A percentile compares a stretch with the other conserved stretches of the same genome.
phyloP scores from a whole-genome alignment of 2,797 vertebrate genomes.

The Chelon labrosus region DNA sequence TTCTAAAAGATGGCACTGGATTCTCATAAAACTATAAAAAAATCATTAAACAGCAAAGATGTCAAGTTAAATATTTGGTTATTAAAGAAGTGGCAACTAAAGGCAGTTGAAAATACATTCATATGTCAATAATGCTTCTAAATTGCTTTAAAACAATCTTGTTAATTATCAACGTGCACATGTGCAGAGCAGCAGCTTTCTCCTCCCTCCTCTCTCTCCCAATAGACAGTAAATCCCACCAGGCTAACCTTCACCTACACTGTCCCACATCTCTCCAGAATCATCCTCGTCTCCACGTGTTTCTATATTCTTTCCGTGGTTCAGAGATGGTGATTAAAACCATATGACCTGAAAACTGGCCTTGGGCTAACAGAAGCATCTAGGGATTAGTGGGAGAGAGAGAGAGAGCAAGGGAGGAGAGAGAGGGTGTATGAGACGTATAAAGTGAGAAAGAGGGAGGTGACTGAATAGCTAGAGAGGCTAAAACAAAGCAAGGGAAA shows the following conservation, averaged over 20 bases:
- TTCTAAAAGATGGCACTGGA: not conserved
- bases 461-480: constrained; percentile 29
- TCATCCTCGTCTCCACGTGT: constrained; percentile 47
- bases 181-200: constrained; percentile 20
- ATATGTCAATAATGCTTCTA: not conserved
- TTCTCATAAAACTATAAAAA: not conserved
- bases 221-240: constrained; percentile 59
- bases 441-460: constrained; percentile 8
- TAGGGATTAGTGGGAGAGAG: constrained; percentile 53
- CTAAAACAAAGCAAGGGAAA: constrained; percentile 47
- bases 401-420: constrained; percentile 3
- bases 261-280: constrained; percentile 42
- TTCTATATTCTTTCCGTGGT: constrained; percentile 67
- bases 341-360: constrained; percentile 73
- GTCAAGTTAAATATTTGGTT: not conserved
- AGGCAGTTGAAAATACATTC: constrained; percentile 4
- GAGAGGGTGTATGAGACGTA: constrained; percentile 7
- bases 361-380: constrained; percentile 66
- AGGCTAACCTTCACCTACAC: constrained; percentile 68
- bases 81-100: too few species aligned
- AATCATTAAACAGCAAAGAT: too few species aligned
- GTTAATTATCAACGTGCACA: not conserved
- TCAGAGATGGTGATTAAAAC: constrained; percentile 74
- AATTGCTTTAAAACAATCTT: not conserved
- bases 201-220: constrained; percentile 41